phyloP scores from a whole-genome alignment of 2,797 vertebrate genomes.

The Scarus forsteni region DNA sequence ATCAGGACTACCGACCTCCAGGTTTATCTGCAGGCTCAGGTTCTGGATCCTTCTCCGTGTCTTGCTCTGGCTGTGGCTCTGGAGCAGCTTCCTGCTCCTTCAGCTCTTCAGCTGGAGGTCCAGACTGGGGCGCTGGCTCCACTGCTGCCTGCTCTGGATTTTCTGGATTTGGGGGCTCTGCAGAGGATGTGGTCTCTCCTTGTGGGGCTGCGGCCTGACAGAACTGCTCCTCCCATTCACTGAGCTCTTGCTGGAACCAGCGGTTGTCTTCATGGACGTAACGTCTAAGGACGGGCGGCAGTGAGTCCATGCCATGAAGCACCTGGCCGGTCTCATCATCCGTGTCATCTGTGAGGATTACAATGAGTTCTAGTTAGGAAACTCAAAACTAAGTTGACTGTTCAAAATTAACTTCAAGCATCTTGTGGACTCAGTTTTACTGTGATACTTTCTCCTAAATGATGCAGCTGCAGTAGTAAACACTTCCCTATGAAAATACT shows the following conservation, averaged over 20 bases:
- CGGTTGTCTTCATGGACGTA: conserved; percentile 93
- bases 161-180: conserved; percentile 41
- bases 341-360: conserved; percentile 74
- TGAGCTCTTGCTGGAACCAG: conserved; percentile 92
- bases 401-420: background rate
- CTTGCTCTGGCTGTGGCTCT: conserved; percentile 43
- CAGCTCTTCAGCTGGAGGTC: conserved; percentile 42
- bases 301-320: conserved; percentile 85
- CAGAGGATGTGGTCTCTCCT: conserved; percentile 68
- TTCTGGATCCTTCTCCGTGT: conserved; percentile 40
- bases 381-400: background rate
- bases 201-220: conserved; percentile 87
- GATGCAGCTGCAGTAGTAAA: no score
- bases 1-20: conserved; percentile 62
- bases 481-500: no score
- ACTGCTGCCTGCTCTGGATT: conserved; percentile 49
- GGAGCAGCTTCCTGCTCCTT: conserved; percentile 39
- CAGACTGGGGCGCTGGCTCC: conserved; percentile 63
- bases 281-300: conserved; percentile 86
- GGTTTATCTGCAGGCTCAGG: conserved; percentile 12
- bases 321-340: conserved; percentile 84
- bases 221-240: conserved; percentile 94
- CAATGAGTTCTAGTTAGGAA: background rate
- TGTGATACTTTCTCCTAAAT: no score
- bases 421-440: no score